Percentiles rank a stretch among this genome's conserved stretches.
Conservation (phyloP, 2,113 vertebrate genomes). For the Oxyruncus cristatus region DNA sequence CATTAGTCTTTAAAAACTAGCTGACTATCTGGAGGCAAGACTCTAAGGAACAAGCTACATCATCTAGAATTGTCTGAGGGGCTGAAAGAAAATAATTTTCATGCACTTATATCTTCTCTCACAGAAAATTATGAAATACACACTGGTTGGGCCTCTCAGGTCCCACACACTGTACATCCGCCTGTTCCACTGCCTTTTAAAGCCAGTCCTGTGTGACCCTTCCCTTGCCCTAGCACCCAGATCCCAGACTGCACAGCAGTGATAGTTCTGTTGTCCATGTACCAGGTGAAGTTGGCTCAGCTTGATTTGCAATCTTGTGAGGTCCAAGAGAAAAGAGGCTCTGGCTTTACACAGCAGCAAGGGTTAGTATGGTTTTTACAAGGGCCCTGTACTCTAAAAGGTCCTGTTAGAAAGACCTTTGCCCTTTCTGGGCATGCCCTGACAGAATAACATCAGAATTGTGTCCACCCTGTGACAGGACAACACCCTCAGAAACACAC, state of each 20-base stretch:
- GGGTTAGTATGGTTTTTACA: background rate
- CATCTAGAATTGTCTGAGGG: background rate
- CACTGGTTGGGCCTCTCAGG: background rate
- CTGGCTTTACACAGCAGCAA: fast-evolving
- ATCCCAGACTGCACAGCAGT: background rate
- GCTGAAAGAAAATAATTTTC: background rate
- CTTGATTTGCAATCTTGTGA: background rate
- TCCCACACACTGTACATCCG: background rate
- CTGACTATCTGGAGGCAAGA: background rate
- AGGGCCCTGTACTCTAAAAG: fast-evolving
- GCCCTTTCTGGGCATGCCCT: no score
- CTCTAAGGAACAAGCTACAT: background rate
- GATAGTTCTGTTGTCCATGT: background rate
- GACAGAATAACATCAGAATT: background rate
- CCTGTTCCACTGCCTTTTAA: background rate
- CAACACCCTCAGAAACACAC: background rate
- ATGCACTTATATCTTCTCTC: background rate
- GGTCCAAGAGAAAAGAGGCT: background rate
- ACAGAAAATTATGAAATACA: background rate
- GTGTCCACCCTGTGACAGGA: background rate
- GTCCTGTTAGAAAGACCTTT: background rate
- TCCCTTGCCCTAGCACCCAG: background rate
- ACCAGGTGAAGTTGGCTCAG: background rate
- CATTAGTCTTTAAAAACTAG: background rate
- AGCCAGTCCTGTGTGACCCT: background rate